A percentile compares a stretch with the other conserved stretches of the same genome.
These are phyloP conservation scores for Malurus leucopterus DNA, from an alignment of 2,797 vertebrate genomes.

Conservation along the genomic window DNA sequence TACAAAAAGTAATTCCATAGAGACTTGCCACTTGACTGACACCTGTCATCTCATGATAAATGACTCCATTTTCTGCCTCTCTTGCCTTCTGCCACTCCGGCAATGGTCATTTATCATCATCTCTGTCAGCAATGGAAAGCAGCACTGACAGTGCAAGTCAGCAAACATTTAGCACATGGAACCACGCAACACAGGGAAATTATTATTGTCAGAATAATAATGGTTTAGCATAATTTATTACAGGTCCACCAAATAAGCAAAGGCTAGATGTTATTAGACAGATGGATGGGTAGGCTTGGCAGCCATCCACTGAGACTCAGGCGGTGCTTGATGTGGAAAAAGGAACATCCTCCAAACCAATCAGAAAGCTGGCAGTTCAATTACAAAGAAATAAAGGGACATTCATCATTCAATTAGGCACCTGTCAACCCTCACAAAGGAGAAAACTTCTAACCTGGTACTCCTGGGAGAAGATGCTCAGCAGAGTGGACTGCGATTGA, in stretches of 20 bases:
- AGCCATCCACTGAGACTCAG: slow-evolving; percentile 96
- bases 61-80: slow-evolving; percentile 99
- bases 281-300: slow-evolving; percentile 99
- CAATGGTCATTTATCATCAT: slow-evolving; percentile 99
- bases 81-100: slow-evolving; percentile 98
- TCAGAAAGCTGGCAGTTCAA: slow-evolving; percentile 99
- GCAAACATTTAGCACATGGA: slow-evolving; percentile 99
- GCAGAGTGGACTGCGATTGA: slow-evolving; percentile 99
- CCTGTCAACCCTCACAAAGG: slow-evolving; percentile 99
- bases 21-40: slow-evolving; percentile 97
- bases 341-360: slow-evolving; percentile 96
- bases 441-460: slow-evolving; percentile 99
- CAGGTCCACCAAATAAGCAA: slow-evolving; percentile 99
- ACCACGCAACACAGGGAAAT: slow-evolving; percentile 98
- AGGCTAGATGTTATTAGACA: slow-evolving; percentile 99
- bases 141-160: slow-evolving; percentile 99
- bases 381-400: slow-evolving; percentile 99
- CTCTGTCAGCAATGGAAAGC: slow-evolving; percentile 98
- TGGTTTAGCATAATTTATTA: slow-evolving; percentile 99
- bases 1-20: slow-evolving; percentile 93
- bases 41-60: slow-evolving; percentile 99
- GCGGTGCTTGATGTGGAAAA: slow-evolving; percentile 88
- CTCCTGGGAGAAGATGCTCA: slow-evolving; percentile 99
- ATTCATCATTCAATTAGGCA: slow-evolving; percentile 99
- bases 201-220: slow-evolving; percentile 99